Evolutionary conservation across 2,888 invertebrate species (phyloP), one percentile per base, ranked within the genome.

Genomic region (Gymnosoma rotundatum): DNA sequence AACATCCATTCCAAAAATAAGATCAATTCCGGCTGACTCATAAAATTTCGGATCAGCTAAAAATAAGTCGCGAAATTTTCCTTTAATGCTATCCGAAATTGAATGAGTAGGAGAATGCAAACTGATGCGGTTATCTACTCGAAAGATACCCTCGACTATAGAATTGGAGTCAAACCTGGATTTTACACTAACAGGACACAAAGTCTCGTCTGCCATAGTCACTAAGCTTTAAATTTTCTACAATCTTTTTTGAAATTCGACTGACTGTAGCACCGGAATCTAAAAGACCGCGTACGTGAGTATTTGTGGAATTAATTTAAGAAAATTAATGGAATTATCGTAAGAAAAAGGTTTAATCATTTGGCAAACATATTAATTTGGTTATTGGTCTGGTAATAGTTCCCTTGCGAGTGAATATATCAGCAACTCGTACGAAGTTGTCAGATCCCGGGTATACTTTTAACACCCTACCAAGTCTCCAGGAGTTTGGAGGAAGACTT

Each of bases 1-100:
- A 2, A 58, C 7, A 25, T 58, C 54, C 4, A 36, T 5, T 9
- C 42, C 42, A 4, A 42, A 12, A 12, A 42, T 42, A 12, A 42
- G 9, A 12, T 61, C 64, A 21, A 67, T 52, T 45, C n/a, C 32
- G n/a, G 36, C 25, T 9, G 52, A 32, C 52, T 52, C 52, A 36
- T 52, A 16, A 14, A 67, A 67, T 32, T 67, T 67, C 9, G 36
- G 25, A 32, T 67, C 52, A 5, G 52, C 66, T 4, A 52, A 52
- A 16, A 67, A 52, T 10, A 67, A 14, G n/a, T 66, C 21, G 0
- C 45, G 64, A 16, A 63, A 45, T 7, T 63, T 66, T 9, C 14
- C 18, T 25, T 66, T 67, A 4, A 32, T 48, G 32, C n/a, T 8
- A 4, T 67, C 66, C 14, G 48, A 6, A 6, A 48, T 10, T 16